phyloP scores from a whole-genome alignment of 2,888 invertebrate species.

The Keiferia lycopersicella region DNA sequence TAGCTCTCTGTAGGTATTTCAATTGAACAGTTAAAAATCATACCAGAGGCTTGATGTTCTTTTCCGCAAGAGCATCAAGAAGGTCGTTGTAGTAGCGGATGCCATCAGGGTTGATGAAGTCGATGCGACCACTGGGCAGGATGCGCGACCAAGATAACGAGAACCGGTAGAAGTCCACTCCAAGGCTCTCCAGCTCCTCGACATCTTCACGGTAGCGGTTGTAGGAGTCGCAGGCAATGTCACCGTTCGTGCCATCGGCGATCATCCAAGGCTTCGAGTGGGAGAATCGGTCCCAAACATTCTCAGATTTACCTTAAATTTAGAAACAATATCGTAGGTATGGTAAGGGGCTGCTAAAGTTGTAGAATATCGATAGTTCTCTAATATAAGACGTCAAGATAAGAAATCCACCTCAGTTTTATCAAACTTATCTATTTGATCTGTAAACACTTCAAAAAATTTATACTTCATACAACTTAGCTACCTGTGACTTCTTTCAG shows the following conservation, averaged over 20 bases:
- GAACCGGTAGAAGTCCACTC: constrained; percentile 81
- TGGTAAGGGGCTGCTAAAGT: not conserved
- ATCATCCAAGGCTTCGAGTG: constrained; percentile 82
- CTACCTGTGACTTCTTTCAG: too few species aligned
- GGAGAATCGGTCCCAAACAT: constrained; percentile 82
- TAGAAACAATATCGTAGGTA: not conserved
- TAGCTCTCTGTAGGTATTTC: not conserved
- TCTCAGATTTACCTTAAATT: constrained; percentile 82
- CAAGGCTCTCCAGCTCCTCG: constrained; percentile 70
- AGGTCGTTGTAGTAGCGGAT: constrained; percentile 85
- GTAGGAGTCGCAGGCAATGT: constrained; percentile 86
- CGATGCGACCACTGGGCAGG: constrained; percentile 81
- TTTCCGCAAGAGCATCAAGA: constrained; percentile 82
- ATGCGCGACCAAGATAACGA: constrained; percentile 85
- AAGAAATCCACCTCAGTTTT: not conserved
- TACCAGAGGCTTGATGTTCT: constrained; percentile 83
- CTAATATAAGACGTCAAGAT: not conserved
- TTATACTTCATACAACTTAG: too few species aligned
- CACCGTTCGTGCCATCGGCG: constrained; percentile 82
- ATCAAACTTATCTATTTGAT: not conserved
- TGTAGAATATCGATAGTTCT: not conserved
- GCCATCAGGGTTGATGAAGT: constrained; percentile 81
- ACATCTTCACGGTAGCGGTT: constrained; percentile 83
- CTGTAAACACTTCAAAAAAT: not conserved
- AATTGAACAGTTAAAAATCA: not conserved